Conservation (phyloP, 2,113 vertebrate genomes). For the Silurus meridionalis region DNA sequence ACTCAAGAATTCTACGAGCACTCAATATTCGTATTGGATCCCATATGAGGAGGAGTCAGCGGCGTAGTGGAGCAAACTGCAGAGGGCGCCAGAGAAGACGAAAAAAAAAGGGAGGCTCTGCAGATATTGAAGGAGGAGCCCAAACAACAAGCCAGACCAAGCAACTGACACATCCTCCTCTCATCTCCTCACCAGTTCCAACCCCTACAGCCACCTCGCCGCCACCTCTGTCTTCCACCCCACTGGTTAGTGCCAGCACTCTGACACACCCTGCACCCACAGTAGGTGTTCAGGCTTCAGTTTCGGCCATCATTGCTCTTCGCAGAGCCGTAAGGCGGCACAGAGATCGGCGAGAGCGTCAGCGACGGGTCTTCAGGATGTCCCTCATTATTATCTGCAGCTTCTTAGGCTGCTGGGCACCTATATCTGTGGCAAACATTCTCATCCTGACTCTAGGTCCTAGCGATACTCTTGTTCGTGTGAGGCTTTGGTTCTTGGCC, state of each 20-base stretch:
- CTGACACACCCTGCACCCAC: conserved; percentile 80
- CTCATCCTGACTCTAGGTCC: conserved; percentile 91
- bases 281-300: conserved; percentile 93
- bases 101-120: conserved; percentile 78
- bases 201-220: conserved; percentile 85
- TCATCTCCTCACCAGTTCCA: conserved; percentile 68
- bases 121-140: conserved; percentile 25
- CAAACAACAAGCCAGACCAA: conserved; percentile 39
- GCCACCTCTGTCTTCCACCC: conserved; percentile 72
- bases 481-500: conserved; percentile 95
- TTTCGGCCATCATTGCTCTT: conserved; percentile 95
- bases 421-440: conserved; percentile 96
- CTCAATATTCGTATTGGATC: conserved; percentile 89
- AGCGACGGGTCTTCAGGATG: conserved; percentile 96
- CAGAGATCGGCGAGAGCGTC: conserved; percentile 91
- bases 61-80: conserved; percentile 78
- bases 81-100: conserved; percentile 83
- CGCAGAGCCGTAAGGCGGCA: conserved; percentile 93
- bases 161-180: conserved; percentile 33
- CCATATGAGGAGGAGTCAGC: conserved; percentile 40
- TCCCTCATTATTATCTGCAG: conserved; percentile 97
- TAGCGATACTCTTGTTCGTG: conserved; percentile 89
- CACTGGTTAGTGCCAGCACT: conserved; percentile 82
- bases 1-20: conserved; percentile 95
- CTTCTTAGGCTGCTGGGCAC: conserved; percentile 97